Base-by-base conservation (phyloP, 2,113 vertebrate species). In the Numenius arquata region DNA sequence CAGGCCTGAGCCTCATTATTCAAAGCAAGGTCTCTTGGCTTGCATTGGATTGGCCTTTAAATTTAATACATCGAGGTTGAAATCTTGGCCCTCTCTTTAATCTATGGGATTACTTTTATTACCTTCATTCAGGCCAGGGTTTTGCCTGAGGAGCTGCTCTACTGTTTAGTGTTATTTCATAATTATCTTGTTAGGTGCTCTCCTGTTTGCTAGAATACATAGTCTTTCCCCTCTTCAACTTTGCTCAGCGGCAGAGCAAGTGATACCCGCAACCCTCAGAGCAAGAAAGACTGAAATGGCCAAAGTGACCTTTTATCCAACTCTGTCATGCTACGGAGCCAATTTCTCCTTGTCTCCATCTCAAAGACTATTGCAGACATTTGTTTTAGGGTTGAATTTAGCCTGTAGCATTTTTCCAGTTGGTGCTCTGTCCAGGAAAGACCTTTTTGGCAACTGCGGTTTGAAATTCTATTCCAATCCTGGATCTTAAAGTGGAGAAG, bases 371-470 rank as follows among this genome's bases (percentile, higher is more conserved):
- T 56, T 63, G 27, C 80, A 92, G 72, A 73, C 36, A 38, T 90
- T 66, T 86, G 22, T 53, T 84, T 77, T 50, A 66, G 41, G 65
- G 32, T 4, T 81, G 61, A 87, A 50, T 90, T 89, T 48, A 90
- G 59, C 43, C 59, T 87, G 30, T 27, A 87, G 52, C 8, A 68
- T 95, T 93, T 93, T 93, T 93, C 80, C 80, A 85, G 17, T 72
- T 78, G 43, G 55, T 87, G 40, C 11, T 89, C 34, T 75, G 81
- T 81, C 89, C 87, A 82, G 87, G 56, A 97, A 94, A 91, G 76
- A 61, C 52, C 38, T 78, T 91, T 92, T 48, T 92, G 84, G 84
- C 84, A 97, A 75, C 30, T 65, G 34, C 30, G 36, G 41, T 68
- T 68, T 91, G 77, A 95, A 95, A 82, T 84, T 74, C 40, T 91